Percentiles rank a stretch among this genome's conserved stretches.
phyloP scores from a whole-genome alignment of 2,113 vertebrate species.

The Motacilla alba region DNA sequence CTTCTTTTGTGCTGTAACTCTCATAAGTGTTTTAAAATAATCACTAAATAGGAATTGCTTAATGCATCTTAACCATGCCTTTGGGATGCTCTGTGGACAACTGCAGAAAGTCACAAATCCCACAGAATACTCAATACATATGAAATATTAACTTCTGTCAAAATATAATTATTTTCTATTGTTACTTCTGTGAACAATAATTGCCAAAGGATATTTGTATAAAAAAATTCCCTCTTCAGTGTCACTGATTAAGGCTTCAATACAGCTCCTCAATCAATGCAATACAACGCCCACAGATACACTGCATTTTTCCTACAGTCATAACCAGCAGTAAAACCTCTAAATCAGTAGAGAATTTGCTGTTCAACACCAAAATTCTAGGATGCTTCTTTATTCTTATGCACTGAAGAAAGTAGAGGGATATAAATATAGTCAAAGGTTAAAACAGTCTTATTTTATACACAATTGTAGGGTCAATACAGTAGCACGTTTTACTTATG shows the following conservation, averaged over 20 bases:
- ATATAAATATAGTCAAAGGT: not conserved
- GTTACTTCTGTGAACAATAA: not conserved
- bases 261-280: not conserved
- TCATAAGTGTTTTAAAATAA: not conserved
- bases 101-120: not conserved
- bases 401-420: not conserved
- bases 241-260: not conserved
- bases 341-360: not conserved
- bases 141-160: constrained; percentile 2
- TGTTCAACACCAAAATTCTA: not conserved
- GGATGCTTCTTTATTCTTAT: not conserved
- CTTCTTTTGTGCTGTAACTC: not conserved
- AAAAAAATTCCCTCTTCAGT: not conserved
- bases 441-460: not conserved
- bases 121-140: not conserved
- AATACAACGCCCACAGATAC: not conserved
- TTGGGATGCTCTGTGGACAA: not conserved
- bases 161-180: not conserved
- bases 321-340: not conserved
- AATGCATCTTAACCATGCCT: not conserved
- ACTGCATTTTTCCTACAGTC: not conserved
- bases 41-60: not conserved
- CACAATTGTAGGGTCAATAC: not conserved
- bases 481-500: not conserved
- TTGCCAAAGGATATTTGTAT: not conserved